Conservation (phyloP, 2,888 invertebrate species). For the Chrysomela aeneicollis region DNA sequence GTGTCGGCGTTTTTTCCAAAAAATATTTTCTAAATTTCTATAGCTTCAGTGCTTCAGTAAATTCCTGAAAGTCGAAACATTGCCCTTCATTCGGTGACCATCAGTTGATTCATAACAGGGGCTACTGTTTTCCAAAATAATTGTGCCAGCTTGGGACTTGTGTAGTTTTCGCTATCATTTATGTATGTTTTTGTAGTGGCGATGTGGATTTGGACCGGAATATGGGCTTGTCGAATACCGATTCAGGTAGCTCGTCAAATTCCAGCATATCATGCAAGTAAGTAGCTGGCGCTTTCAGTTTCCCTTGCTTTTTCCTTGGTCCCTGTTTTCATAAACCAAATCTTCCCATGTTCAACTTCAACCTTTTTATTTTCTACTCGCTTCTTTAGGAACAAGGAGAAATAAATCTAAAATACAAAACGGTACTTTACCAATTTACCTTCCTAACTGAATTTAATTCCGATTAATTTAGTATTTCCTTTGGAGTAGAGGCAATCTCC, state of each 20-base stretch:
- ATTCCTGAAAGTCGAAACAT: neutral
- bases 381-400: no score
- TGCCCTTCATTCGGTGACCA: neutral
- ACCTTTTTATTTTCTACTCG: no score
- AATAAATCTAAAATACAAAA: no score
- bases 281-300: conserved; percentile 37
- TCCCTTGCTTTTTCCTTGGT: conserved; percentile 20
- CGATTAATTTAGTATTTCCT: no score
- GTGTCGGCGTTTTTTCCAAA: no score
- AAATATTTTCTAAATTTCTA: no score
- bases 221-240: conserved; percentile 63
- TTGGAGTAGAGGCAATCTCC: neutral
- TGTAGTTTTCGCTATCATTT: conserved; percentile 11
- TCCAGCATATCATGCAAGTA: conserved; percentile 71
- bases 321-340: neutral
- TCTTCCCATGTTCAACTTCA: no score
- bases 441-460: no score
- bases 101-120: neutral
- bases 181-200: conserved; percentile 64
- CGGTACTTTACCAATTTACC: no score
- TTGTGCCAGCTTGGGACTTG: conserved; percentile 17
- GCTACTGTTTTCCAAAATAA: neutral
- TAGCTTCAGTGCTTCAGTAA: no score
- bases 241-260: conserved; percentile 76
- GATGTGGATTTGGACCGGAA: conserved; percentile 65